A percentile compares a stretch with the other conserved stretches of the same genome.
Evolutionary conservation across 2,888 invertebrate genomes (phyloP).

Genomic region (Muschampia plurimacula): DNA sequence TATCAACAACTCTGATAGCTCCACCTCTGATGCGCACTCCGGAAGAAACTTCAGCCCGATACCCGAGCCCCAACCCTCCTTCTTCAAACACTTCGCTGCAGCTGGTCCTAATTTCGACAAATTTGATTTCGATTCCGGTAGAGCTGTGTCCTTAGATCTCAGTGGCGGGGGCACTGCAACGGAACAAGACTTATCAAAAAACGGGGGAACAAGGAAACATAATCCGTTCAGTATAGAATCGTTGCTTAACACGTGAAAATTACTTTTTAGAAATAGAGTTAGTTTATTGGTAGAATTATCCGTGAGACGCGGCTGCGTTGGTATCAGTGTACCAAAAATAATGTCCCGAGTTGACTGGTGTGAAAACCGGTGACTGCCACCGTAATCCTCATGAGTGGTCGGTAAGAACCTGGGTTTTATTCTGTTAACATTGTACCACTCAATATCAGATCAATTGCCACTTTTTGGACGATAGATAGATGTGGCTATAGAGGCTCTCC

Average conservation of each 20-base stretch:
- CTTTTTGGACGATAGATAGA: slow-evolving; percentile 26
- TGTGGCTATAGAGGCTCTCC: slow-evolving; percentile 69
- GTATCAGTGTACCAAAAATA: slow-evolving; percentile 1
- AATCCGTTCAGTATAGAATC: slow-evolving; percentile 97
- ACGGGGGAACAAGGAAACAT: slow-evolving; percentile 86
- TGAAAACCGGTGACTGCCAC: slow-evolving; percentile 4
- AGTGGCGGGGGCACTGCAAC: slow-evolving; percentile 73
- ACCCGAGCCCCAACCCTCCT: slow-evolving; percentile 77
- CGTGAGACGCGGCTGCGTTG: not conserved
- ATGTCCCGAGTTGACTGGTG: not conserved
- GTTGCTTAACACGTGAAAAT: slow-evolving; percentile 89
- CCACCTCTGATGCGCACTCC: slow-evolving; percentile 78
- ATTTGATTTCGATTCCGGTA: slow-evolving; percentile 80
- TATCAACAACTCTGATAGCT: slow-evolving; percentile 86
- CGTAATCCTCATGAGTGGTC: not conserved
- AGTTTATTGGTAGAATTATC: slow-evolving; percentile 18
- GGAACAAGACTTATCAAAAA: slow-evolving; percentile 82
- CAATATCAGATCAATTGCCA: not conserved
- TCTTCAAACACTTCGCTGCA: slow-evolving; percentile 76
- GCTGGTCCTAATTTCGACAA: slow-evolving; percentile 75
- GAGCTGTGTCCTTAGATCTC: slow-evolving; percentile 81
- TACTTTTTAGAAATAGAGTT: slow-evolving; percentile 54
- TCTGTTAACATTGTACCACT: not conserved
- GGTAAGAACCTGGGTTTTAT: not conserved
- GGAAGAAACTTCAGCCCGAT: slow-evolving; percentile 78